Base-by-base conservation (phyloP, 1,140 invertebrate genomes). In the Parasteatoda tepidariorum region DNA sequence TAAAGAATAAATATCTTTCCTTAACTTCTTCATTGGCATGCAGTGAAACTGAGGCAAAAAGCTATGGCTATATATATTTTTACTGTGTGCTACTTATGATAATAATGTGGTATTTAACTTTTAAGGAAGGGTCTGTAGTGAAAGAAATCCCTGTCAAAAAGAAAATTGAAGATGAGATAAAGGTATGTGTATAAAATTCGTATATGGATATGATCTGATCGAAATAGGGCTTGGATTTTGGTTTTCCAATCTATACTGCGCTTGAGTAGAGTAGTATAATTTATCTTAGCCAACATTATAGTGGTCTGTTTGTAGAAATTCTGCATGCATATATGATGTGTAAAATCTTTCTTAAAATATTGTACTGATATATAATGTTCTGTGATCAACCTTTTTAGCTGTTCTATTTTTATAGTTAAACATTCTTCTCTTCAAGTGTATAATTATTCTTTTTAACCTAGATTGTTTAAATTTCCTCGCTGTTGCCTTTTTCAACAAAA, bases 141-240 rank as follows among this genome's bases (percentile, higher is more conserved):
- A 82, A 82, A 82, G 78, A 82, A 82, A 67, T 82, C 31, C 13
- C 67, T n/a, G 34, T 82, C 67, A 82, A 82, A 82, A 71, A 82
- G 67, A 82, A 82, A 82, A 48, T 82, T 59, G 67, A 82, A 71
- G 78, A 82, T 61, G 78, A 82, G 61, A n/a, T 82, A 41, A 82
- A 82, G 78, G 78, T 82, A 82, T 82, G 78, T 82, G 67, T 71
- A 38, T 82, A 54, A 78, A 71, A 78, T 78, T 78, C 38, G 48
- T 67, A 67, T 67, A 67, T 67, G 31, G 62, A 33, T 15, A 66
- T 66, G 22, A 31, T 24, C 5, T 48, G 31, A n/a, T 76, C 22
- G 41, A 30, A 30, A 48, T 64, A 38, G 73, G 26, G 26, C n/a
- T 76, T 48, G 33, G 66, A 38, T 48, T 41, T 68, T 48, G 34